These are phyloP conservation scores for Apis florea DNA, from an alignment of 1,140 invertebrate genomes.

Conservation along the genomic window DNA sequence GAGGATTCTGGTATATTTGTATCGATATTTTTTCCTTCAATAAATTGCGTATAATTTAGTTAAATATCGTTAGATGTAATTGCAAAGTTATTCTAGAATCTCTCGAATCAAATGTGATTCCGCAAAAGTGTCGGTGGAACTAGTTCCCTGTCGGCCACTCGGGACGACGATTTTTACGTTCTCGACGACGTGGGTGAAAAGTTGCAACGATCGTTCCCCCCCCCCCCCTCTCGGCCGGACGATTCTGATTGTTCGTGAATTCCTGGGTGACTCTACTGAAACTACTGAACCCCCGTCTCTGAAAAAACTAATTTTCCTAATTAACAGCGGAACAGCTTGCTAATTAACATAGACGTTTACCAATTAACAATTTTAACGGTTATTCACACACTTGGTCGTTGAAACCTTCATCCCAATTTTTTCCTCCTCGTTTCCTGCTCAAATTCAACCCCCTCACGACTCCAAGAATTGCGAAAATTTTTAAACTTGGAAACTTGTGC, in stretches of 20 bases:
- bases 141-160: neutral
- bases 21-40: too few relatives aligned
- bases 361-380: slow-evolving; percentile 23
- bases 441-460: neutral
- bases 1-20: too few relatives aligned
- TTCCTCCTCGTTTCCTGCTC: too few relatives aligned
- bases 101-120: too few relatives aligned
- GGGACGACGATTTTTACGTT: neutral
- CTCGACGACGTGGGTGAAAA: neutral
- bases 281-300: neutral
- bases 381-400: neutral
- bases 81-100: too few relatives aligned
- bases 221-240: neutral
- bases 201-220: slow-evolving; percentile 5
- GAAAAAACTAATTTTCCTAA: slow-evolving; percentile 35
- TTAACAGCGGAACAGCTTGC: slow-evolving; percentile 32
- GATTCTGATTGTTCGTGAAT: slow-evolving; percentile 23
- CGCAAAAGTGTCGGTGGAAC: neutral
- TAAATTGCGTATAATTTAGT: too few relatives aligned
- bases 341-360: slow-evolving; percentile 32
- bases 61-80: too few relatives aligned
- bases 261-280: neutral
- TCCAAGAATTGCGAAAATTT: too few relatives aligned
- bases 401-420: neutral
- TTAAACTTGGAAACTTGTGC: too few relatives aligned